Evolutionary conservation across 2,797 vertebrate species (phyloP).

Genomic region (Melanotaenia parkinsoni): DNA sequence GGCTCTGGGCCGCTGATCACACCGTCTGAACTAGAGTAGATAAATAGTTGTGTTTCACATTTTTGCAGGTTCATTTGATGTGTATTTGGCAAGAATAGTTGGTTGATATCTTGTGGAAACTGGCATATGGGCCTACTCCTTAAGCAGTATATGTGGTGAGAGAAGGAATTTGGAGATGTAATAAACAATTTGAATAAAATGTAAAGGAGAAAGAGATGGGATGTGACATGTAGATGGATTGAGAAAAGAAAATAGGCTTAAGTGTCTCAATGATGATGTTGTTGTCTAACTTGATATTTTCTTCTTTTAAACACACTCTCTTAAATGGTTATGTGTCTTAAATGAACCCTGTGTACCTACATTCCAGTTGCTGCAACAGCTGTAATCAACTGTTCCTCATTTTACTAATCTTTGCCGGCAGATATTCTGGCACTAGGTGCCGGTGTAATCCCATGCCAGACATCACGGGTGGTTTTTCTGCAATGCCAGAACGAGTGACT

Average conservation of each 20-base stretch:
- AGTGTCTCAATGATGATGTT: conserved; percentile 26
- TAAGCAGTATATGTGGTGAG: conserved; percentile 19
- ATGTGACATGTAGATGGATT: neutral
- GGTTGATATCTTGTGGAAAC: conserved; percentile 26
- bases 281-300: conserved; percentile 54
- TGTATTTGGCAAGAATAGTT: conserved; percentile 52
- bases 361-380: conserved; percentile 62
- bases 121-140: conserved; percentile 42
- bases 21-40: conserved; percentile 53
- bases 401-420: conserved; percentile 66
- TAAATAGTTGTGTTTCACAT: conserved; percentile 69
- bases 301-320: conserved; percentile 45
- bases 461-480: conserved; percentile 66
- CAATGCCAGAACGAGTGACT: conserved; percentile 57
- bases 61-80: conserved; percentile 65
- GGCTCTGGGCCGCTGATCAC: conserved; percentile 29
- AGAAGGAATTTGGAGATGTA: conserved; percentile 16
- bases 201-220: neutral
- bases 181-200: conserved; percentile 23
- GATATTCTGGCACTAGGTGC: conserved; percentile 61
- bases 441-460: conserved; percentile 59
- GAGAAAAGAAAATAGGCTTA: conserved; percentile 6
- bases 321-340: conserved; percentile 42
- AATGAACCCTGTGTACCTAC: conserved; percentile 46
- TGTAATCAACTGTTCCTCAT: conserved; percentile 59